phyloP scores from a whole-genome alignment of 2,797 vertebrate genomes.

The Simalia tracyae region DNA sequence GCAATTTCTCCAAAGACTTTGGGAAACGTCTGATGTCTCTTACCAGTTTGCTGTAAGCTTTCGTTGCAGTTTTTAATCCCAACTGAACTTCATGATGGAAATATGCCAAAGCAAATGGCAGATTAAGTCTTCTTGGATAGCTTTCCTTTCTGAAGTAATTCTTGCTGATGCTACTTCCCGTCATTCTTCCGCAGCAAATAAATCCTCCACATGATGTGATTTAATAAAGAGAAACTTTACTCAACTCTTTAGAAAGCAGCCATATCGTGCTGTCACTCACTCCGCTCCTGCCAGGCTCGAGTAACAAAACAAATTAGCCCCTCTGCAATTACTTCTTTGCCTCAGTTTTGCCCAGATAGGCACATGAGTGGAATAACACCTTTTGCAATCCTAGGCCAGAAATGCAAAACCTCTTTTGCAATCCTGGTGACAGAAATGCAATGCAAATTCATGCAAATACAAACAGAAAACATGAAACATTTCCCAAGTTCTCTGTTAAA shows the following conservation, averaged over 20 bases:
- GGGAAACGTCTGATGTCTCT: neutral
- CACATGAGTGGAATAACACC: neutral
- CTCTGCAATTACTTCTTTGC: neutral
- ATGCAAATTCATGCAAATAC: neutral
- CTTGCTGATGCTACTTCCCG: neutral
- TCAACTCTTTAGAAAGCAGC: neutral
- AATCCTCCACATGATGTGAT: neutral
- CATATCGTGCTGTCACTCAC: neutral
- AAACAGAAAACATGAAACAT: too few species aligned
- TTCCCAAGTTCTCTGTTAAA: neutral
- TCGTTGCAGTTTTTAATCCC: neutral
- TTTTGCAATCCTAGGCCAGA: neutral
- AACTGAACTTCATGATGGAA: neutral
- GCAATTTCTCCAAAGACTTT: neutral
- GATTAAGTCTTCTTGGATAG: neutral
- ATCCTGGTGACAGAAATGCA: neutral
- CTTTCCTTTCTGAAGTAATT: neutral
- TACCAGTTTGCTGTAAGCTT: neutral
- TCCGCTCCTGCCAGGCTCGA: neutral
- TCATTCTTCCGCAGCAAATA: neutral
- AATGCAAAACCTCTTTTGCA: neutral
- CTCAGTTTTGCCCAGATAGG: neutral
- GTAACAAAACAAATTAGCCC: neutral
- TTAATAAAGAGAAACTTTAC: neutral
- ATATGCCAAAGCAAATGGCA: neutral